phyloP scores from a whole-genome alignment of 1,140 invertebrate genomes.

The Cotesia glomerata region DNA sequence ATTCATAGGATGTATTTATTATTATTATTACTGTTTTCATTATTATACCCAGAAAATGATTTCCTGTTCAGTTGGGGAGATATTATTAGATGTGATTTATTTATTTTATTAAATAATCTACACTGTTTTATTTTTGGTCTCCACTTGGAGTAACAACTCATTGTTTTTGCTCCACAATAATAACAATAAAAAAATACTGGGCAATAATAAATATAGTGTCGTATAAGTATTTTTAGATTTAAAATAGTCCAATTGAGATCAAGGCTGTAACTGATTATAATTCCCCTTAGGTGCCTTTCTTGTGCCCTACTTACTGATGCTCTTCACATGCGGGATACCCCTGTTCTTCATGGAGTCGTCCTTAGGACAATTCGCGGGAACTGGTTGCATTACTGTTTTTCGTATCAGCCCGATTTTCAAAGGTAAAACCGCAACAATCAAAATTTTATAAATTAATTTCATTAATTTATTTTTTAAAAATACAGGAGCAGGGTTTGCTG shows the following conservation, averaged over 20 bases:
- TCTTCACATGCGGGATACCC: constrained; percentile 83
- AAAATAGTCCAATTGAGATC: background rate
- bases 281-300: constrained; percentile 73
- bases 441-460: constrained; percentile 13
- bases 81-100: background rate
- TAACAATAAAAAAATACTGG: too few relatives aligned
- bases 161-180: too few relatives aligned
- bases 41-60: background rate
- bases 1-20: background rate
- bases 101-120: background rate
- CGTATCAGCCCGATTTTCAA: constrained; percentile 83
- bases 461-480: constrained; percentile 29
- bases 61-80: background rate
- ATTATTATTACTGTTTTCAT: background rate
- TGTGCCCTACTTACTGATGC: constrained; percentile 76
- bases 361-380: constrained; percentile 83
- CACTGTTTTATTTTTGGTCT: background rate
- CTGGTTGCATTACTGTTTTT: constrained; percentile 81
- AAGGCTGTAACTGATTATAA: too few relatives aligned
- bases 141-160: too few relatives aligned
- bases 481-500: constrained; percentile 81
- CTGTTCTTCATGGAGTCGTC: constrained; percentile 89
- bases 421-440: constrained; percentile 67
- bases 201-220: too few relatives aligned
- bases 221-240: too few relatives aligned